Base-by-base conservation (phyloP, 2,888 invertebrate species). In the Mycalesis mineus region DNA sequence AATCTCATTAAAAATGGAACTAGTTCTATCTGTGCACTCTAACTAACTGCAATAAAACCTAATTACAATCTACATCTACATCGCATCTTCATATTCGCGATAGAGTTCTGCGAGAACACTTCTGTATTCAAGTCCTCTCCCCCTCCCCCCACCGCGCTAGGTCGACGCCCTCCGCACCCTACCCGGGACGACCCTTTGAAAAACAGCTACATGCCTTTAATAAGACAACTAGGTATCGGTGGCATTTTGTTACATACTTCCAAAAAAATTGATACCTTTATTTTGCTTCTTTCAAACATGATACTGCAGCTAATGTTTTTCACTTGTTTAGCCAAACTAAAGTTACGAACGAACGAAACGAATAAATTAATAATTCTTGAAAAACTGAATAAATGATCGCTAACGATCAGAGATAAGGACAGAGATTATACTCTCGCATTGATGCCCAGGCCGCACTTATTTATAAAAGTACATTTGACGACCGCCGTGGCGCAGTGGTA, bases 81-180 rank as follows among this genome's bases (percentile, higher is more conserved):
- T 65, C 61, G 58, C 66, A 65, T 68, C 65, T 66, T 66, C 67
- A 66, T 68, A 65, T 70, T 68, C 63, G 63, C 68, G 65, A 68
- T 73, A 64, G 67, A 68, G 55, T 66, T 74, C 69, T 60, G 71
- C 71, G 69, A 71, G 71, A 72, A 70, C 71, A 65, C 69, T 75
- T 73, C 73, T 69, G 67, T 71, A 71, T 77, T 75, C 72, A 70
- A 70, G 65, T 68, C 60, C 66, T 64, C 69, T 63, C 69, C 65
- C 58, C 58, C 51, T 48, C 62, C 52, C 64, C 31, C 40, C 13
- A 11, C 31, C 62, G 63, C 53, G 68, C 22, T 22, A 52, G 73
- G 73, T 72, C 68, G 68, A 69, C 63, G 74, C 60, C 67, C 75
- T 62, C 40, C 65, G 59, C 67, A 60, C 66, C 64, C 68, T 56